Percentiles rank a stretch among this genome's conserved stretches.
Evolutionary conservation across 2,113 vertebrate genomes (phyloP).

Genomic region (Ptilonorhynchus violaceus): DNA sequence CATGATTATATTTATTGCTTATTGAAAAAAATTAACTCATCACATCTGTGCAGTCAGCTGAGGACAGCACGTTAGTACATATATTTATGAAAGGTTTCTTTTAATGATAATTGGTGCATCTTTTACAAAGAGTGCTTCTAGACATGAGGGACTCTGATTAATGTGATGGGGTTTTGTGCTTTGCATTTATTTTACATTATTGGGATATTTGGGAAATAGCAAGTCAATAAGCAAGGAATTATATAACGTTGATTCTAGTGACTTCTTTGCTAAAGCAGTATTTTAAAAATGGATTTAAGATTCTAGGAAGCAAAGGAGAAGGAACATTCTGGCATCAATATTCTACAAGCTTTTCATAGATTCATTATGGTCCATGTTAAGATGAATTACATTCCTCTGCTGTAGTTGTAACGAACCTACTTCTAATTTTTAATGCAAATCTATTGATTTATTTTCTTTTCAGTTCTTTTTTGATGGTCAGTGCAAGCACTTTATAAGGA

Average conservation of each 20-base stretch:
- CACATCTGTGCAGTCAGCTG: not conserved
- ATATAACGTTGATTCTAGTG: not conserved
- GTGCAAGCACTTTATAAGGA: not conserved
- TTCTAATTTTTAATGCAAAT: not conserved
- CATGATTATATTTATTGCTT: not conserved
- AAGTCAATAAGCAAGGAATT: not conserved
- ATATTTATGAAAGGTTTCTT: not conserved
- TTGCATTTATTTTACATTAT: not conserved
- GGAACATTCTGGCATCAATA: not conserved
- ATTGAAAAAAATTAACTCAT: not conserved
- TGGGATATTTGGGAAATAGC: not conserved
- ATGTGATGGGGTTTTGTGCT: not conserved
- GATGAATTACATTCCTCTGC: not conserved
- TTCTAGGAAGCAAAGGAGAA: not conserved
- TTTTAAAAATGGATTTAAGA: not conserved
- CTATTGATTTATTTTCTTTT: not conserved
- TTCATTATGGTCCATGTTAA: not conserved
- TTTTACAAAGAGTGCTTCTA: not conserved
- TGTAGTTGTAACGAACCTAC: not conserved
- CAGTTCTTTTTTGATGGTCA: not conserved
- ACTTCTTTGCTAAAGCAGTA: not conserved
- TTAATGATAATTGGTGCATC: not conserved
- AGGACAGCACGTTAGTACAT: not conserved
- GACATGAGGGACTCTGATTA: not conserved
- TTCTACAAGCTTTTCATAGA: not conserved